Evolutionary conservation across 2,113 vertebrate species (phyloP), one percentile per base, ranked within the genome.

Genomic region (Mirza zaza): DNA sequence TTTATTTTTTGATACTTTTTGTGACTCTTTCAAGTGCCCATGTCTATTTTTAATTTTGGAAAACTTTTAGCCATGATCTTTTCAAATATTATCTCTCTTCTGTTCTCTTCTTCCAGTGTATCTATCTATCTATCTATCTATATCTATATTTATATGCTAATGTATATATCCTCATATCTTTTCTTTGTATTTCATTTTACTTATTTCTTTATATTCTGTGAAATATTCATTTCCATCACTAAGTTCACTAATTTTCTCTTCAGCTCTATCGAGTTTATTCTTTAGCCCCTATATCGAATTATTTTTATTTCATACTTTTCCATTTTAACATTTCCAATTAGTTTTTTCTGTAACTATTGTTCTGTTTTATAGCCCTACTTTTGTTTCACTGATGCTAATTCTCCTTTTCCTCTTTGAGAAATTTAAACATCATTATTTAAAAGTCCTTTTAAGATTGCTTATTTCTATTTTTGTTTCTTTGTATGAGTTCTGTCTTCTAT

Each of bases 221-320:
- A 83, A 14, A 67, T 57, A 34, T 59, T 94, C 6, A 27, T 15
- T 84, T 90, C 32, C 42, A 87, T 88, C 25, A 63, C 90, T 8
- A 29, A 90, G 32, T 95, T 97, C 14, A 90, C 32, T 88, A 59
- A 88, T 82, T 93, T 90, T 96, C 34, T 84, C 32, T 75, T 84
- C 13, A 85, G 21, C 25, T 92, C 32, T 39, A 73, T 89, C 29
- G 21, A 59, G 57, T 92, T 90, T 92, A 50, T 27, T 48, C 32
- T 90, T 82, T 82, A 84, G 73, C 9, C 9, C 15, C 68, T 34
- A 81, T 86, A 61, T 76, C 63, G 29, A 48, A 68, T 10, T 52
- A 94, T 84, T 84, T 80, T 20, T 36, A 61, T 67, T 96, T 91
- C 4, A n/a, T 57, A 42, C 45, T 87, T 95, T 96, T 87, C 27